phyloP scores from a whole-genome alignment of 2,113 vertebrate species.

The Pluvialis apricaria region DNA sequence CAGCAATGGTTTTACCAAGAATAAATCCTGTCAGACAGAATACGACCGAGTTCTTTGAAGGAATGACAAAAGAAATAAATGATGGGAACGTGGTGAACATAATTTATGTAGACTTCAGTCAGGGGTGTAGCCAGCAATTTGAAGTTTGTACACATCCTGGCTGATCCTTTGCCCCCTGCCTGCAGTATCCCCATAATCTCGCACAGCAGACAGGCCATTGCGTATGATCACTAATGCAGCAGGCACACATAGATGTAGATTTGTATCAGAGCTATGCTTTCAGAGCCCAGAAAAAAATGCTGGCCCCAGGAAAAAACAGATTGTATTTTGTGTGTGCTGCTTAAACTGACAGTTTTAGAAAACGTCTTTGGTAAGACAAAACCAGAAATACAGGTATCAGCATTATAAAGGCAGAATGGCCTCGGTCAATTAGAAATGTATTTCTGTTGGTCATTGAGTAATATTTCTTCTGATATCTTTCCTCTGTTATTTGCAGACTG shows the following conservation, averaged over 20 bases:
- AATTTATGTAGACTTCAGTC: slow-evolving; percentile 70
- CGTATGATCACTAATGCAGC: slow-evolving; percentile 62
- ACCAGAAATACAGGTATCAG: background rate
- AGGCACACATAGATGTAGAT: slow-evolving; percentile 64
- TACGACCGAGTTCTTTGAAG: slow-evolving; percentile 66
- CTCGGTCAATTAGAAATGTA: background rate
- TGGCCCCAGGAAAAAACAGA: slow-evolving; percentile 40
- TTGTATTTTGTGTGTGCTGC: background rate
- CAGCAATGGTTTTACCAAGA: slow-evolving; percentile 64
- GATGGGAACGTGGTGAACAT: slow-evolving; percentile 61
- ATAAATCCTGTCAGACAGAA: slow-evolving; percentile 69
- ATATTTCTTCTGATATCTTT: background rate
- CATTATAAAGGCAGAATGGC: background rate
- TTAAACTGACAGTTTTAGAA: background rate
- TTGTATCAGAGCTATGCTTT: slow-evolving; percentile 43
- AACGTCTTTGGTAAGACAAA: background rate
- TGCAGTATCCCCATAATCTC: slow-evolving; percentile 68
- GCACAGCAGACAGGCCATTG: slow-evolving; percentile 46
- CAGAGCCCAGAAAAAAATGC: slow-evolving; percentile 12
- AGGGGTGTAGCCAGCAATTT: slow-evolving; percentile 59
- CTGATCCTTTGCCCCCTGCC: slow-evolving; percentile 63
- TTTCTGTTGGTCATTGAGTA: background rate
- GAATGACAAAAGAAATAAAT: slow-evolving; percentile 70
- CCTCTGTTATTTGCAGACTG: background rate
- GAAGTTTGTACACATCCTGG: slow-evolving; percentile 63